Base-by-base conservation (phyloP, 2,888 invertebrate species). In the Euphydryas editha region DNA sequence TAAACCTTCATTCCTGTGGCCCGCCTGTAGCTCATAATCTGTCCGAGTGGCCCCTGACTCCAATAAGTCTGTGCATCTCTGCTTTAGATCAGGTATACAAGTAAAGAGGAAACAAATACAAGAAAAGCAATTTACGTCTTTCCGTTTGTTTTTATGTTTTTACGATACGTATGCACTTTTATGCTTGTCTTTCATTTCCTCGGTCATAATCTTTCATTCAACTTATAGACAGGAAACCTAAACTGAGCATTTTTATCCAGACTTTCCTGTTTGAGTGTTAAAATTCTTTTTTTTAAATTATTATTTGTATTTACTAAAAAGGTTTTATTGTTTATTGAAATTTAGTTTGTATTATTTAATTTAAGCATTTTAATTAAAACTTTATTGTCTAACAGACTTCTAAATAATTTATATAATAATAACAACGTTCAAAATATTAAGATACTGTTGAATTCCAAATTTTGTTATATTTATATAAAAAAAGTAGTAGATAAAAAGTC, bases 191-290 rank as follows among this genome's bases (percentile, higher is more conserved):
- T 58, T 58, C 64, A 59, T 64, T 64, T 64, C 64, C 64, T 58
- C 44, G 20, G 36, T 44, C 58, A 59, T 64, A 44, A 62, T 62
- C 55, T 59, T 59, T 64, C 58, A 51, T 58, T 64, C 58, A 42
- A 51, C 44, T 59, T 59, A 57, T 54, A 59, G 15, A 21, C 58
- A 64, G 64, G 64, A 64, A 64, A 64, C 64, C 17, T n/a, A 54
- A 54, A 54, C 54, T n/a, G 54, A 36, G 6, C 54, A n/a, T 21
- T 17, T 36, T 54, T 36, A 36, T 54, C 18, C 47, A 20, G 47
- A 17, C 36, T 54, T 36, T 54, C 18, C 54, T 54, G 54, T 47
- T 47, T 13, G 11, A 47, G 47, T 21, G 21, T 13, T 20, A 47
- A 47, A 13, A 47, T 21, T 47, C 13, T 20, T 20, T 47, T 49